Evolutionary conservation across 2,888 invertebrate genomes (phyloP), one percentile per base, ranked within the genome.

Genomic region (Syrista parreyssii): DNA sequence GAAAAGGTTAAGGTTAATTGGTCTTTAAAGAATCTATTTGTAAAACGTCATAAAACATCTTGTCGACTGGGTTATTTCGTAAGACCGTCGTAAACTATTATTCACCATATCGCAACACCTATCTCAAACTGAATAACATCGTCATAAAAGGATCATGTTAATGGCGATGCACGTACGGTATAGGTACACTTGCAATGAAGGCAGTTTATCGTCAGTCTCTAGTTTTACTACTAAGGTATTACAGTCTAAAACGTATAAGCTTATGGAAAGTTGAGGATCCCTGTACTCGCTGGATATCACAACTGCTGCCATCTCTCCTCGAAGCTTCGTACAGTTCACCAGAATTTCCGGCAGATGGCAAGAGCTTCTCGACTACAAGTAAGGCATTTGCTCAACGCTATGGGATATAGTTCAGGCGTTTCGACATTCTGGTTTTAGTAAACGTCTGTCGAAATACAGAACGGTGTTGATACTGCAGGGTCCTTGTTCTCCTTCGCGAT

Each of bases 391-490:
- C n/a, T n/a, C n/a, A n/a, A n/a, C n/a, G n/a, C 55, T 23, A 55
- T 23, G 23, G 15, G 6, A 9, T 55, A 23, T 23, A 55, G 0
- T 23, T 55, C 23, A 55, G 23, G 55, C 55, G 2, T 23, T 23
- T 55, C 55, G 55, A 23, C 55, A 55, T 55, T 23, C 55, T 0
- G 88, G 82, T 79, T 80, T 81, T 12, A 85, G 34, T 15, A 68
- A 73, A 40, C 33, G 79, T n/a, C 31, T 35, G 76, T 87, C 82
- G 75, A 88, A 77, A 9, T 69, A 30, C 12, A 88, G 68, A 23
- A 84, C 74, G 2, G 85, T 78, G 68, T 84, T 88, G 81, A 85
- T 74, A 75, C 84, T 84, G 80, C 88, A 88, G 83, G 88, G 88
- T 68, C 88, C 88, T 81, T 82, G 81, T 23, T 85, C 82, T 31